A percentile compares a stretch with the other conserved stretches of the same genome.
phyloP scores from a whole-genome alignment of 2,113 vertebrate genomes.

The Aegithalos caudatus region DNA sequence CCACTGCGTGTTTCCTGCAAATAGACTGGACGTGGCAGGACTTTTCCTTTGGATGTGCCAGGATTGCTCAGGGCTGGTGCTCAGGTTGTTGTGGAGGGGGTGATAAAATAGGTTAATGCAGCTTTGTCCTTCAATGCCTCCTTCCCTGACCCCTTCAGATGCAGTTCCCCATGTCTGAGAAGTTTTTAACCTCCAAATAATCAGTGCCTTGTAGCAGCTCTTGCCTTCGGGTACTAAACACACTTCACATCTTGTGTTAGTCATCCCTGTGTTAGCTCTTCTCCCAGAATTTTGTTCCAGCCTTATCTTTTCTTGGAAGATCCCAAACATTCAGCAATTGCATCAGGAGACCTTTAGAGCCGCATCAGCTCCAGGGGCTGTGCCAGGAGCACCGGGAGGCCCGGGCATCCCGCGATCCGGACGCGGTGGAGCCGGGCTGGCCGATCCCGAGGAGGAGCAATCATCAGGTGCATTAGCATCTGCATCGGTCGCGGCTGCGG shows the following conservation, averaged over 20 bases:
- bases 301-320: neutral
- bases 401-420: rapidly evolving
- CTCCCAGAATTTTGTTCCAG: neutral
- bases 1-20: rapidly evolving
- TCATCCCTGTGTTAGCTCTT: neutral
- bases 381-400: neutral
- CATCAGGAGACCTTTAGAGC: neutral
- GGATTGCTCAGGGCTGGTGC: neutral
- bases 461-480: neutral
- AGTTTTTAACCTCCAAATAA: neutral
- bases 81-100: neutral
- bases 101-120: neutral
- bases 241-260: neutral
- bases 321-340: neutral
- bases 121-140: neutral
- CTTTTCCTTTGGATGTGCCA: neutral
- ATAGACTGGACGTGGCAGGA: neutral
- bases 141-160: neutral
- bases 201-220: neutral
- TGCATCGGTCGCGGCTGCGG: neutral
- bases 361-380: rapidly evolving
- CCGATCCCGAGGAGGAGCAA: rapidly evolving
- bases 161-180: neutral
- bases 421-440: rapidly evolving
- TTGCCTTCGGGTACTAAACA: neutral